Evolutionary conservation across 2,113 vertebrate species (phyloP).

Genomic region (Speoplatyrhinus poulsoni): DNA sequence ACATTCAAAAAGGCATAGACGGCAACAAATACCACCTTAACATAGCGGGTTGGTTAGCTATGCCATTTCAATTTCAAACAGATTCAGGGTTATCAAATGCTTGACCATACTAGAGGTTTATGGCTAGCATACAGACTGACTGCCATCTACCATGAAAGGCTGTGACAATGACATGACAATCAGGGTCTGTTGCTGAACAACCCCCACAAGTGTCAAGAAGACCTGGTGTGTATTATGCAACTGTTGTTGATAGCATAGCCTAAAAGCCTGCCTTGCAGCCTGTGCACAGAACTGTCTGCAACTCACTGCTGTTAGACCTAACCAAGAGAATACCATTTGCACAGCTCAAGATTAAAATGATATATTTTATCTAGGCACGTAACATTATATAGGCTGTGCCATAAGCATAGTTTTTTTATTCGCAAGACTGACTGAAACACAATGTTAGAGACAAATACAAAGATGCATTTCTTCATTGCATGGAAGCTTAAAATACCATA

Average conservation of each 20-base stretch:
- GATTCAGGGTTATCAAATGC: background rate
- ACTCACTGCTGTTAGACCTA: conserved; percentile 45
- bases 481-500: too few relatives aligned
- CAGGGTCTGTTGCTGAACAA: conserved; percentile 24
- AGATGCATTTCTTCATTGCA: too few relatives aligned
- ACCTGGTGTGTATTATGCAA: conserved; percentile 53
- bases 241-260: conserved; percentile 47
- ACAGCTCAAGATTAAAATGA: conserved; percentile 53
- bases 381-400: background rate
- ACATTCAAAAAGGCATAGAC: conserved; percentile 57
- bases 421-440: too few relatives aligned
- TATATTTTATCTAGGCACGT: conserved; percentile 53
- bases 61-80: conserved; percentile 24
- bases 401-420: too few relatives aligned
- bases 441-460: too few relatives aligned
- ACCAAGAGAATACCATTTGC: conserved; percentile 46
- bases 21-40: conserved; percentile 62
- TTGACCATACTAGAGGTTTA: background rate
- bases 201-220: conserved; percentile 11
- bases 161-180: conserved; percentile 34
- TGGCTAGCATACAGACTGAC: conserved; percentile 2
- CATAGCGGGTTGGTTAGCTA: conserved; percentile 24
- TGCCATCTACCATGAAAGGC: conserved; percentile 46
- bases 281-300: conserved; percentile 40
- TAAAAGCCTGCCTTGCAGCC: conserved; percentile 43